Percentiles rank a stretch among this genome's conserved stretches.
Conservation (phyloP, 1,140 invertebrate genomes). For the Heliconius melpomene region DNA sequence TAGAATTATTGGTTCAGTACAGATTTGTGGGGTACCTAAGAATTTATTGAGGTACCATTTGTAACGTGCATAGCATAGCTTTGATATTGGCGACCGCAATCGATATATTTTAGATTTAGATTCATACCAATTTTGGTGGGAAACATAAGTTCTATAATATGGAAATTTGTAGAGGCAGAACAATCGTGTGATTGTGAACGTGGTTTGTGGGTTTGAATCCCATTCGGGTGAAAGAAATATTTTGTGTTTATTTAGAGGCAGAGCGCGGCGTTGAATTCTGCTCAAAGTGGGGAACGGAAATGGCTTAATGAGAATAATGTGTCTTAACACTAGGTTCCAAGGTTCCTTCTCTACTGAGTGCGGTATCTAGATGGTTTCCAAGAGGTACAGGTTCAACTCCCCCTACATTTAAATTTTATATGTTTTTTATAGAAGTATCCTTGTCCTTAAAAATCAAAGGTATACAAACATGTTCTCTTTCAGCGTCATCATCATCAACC, state of each 20-base stretch:
- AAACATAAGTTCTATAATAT: neutral
- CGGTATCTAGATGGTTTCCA: neutral
- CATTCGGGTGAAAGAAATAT: too few relatives aligned
- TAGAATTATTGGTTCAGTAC: neutral
- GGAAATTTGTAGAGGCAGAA: too few relatives aligned
- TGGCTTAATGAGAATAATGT: neutral
- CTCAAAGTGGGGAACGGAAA: too few relatives aligned
- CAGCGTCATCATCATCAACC: constrained; percentile 63
- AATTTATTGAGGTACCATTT: constrained; percentile 12
- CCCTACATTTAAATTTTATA: too few relatives aligned
- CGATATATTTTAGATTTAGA: neutral
- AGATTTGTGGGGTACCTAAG: constrained; percentile 13
- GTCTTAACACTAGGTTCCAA: neutral
- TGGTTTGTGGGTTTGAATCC: too few relatives aligned
- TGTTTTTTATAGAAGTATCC: too few relatives aligned
- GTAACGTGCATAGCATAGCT: neutral
- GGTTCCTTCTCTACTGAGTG: neutral
- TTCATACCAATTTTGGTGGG: neutral
- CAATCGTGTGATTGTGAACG: too few relatives aligned
- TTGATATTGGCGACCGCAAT: constrained; percentile 5
- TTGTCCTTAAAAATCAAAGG: too few relatives aligned
- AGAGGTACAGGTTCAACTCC: too few relatives aligned
- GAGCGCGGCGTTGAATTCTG: too few relatives aligned
- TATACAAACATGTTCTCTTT: neutral
- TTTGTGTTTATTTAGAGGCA: too few relatives aligned